phyloP scores from a whole-genome alignment of 2,888 invertebrate genomes.

The Spodoptera littoralis region DNA sequence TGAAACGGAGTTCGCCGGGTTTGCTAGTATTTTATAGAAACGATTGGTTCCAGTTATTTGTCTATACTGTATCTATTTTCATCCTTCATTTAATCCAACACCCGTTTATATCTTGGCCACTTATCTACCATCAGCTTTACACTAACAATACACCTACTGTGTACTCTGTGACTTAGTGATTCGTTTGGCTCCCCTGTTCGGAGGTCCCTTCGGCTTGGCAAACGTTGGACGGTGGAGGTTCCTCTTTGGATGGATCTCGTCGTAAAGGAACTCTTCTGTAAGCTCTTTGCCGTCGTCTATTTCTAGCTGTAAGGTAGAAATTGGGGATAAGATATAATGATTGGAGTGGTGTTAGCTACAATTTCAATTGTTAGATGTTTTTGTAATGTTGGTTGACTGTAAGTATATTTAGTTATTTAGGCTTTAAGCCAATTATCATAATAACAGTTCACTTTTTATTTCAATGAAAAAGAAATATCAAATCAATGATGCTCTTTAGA shows the following conservation, averaged over 20 bases:
- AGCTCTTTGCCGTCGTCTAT: conserved; percentile 96
- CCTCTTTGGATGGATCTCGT: conserved; percentile 97
- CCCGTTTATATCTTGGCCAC: conserved; percentile 20
- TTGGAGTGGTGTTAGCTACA: not conserved
- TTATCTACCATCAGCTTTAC: conserved; percentile 4
- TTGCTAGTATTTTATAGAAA: too few species aligned
- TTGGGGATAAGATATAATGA: not conserved
- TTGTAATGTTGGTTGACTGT: too few species aligned
- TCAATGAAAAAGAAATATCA: too few species aligned
- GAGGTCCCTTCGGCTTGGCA: conserved; percentile 98
- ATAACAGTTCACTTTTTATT: too few species aligned
- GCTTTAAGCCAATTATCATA: too few species aligned
- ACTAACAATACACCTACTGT: conserved; percentile 64
- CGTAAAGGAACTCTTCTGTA: conserved; percentile 96
- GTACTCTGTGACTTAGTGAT: conserved; percentile 92
- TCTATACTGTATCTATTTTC: too few species aligned
- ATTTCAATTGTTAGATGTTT: not conserved
- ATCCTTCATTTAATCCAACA: too few species aligned
- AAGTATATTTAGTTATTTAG: too few species aligned
- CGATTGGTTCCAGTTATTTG: too few species aligned
- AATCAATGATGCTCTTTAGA: too few species aligned
- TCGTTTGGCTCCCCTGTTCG: conserved; percentile 96
- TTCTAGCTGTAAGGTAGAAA: conserved; percentile 91
- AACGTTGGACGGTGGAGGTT: conserved; percentile 96
- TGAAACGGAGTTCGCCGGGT: too few species aligned